Evolutionary conservation across 2,113 vertebrate genomes (phyloP), one percentile per base, ranked within the genome.

Genomic region (Mirounga angustirostris): DNA sequence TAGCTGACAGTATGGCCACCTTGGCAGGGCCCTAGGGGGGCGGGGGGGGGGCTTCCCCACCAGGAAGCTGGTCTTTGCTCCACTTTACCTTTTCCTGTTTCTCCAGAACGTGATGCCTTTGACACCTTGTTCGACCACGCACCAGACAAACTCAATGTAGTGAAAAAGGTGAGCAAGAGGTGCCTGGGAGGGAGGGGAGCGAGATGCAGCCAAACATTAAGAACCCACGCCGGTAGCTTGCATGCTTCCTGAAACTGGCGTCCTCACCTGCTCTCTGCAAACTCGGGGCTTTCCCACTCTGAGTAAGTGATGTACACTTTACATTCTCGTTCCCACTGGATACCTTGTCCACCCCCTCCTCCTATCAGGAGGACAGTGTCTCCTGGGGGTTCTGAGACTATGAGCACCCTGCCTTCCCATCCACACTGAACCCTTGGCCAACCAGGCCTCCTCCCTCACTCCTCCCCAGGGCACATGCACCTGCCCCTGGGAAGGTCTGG

Each of bases 121-220:
- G 99, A 99, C 98, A 99, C 99, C 28, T 98, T 99, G 93, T 99
- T 99, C 76, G 99, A 99, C 98, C 99, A 99, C 0, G 99, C 99
- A 26, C 99, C 99, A 14, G 99, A 99, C 98, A 99, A 99, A 96
- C 99, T 99, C 73, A 99, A 99, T 15, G 99, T 99, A 46, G 99
- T 99, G 96, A 99, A 99, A 98, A 99, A 99, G 99, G 99, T 99
- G 82, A n/a, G 98, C 73, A 83, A 7, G 33, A 7, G 95, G 97
- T 2, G 87, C 91, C 61, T 95, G 93, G 28, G 54, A 4, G 26
- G 73, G 43, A 16, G 26, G 19, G 2, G 18, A 21, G 52, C 0
- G 4, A 36, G 61, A 2, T 30, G 1, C 4, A 24, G 46, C 78
- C 30, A 46, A 28, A 58, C 8, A 0, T 30, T 30, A 24, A 24